These are phyloP conservation scores for Microtus richardsoni DNA, from an alignment of 2,113 vertebrate species.

Conservation along the genomic window DNA sequence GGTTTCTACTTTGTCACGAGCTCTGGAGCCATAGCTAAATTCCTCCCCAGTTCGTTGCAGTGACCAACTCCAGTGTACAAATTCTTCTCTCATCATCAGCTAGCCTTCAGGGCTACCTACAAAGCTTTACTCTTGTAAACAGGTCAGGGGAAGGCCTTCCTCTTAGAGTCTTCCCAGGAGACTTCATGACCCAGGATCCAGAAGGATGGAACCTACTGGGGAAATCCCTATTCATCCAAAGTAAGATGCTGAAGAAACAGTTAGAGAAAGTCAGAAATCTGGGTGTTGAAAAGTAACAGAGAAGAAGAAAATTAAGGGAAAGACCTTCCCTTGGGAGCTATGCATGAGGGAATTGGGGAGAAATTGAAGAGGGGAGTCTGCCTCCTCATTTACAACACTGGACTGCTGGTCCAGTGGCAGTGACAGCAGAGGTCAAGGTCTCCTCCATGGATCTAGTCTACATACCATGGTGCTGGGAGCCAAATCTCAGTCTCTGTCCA, in stretches of 20 bases:
- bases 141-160: not conserved
- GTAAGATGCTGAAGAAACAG: conserved; percentile 80
- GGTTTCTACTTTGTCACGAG: not conserved
- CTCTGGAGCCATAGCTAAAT: not conserved
- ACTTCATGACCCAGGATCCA: conserved; percentile 80
- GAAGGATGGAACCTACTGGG: conserved; percentile 81
- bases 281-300: conserved; percentile 84
- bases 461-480: not conserved
- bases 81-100: not conserved
- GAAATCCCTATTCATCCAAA: conserved; percentile 78
- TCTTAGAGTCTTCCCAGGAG: conserved; percentile 44
- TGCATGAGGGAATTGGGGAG: not conserved
- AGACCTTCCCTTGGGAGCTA: not conserved
- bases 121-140: not conserved
- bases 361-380: not conserved
- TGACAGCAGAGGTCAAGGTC: not conserved
- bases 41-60: not conserved
- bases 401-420: not conserved
- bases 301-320: conserved; percentile 51
- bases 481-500: no score
- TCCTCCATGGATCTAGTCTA: no score
- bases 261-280: conserved; percentile 84
- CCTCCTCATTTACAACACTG: not conserved
- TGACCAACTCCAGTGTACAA: no score
- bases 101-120: not conserved